Conservation (phyloP, 2,888 invertebrate species). For the Leptothorax acervorum region DNA sequence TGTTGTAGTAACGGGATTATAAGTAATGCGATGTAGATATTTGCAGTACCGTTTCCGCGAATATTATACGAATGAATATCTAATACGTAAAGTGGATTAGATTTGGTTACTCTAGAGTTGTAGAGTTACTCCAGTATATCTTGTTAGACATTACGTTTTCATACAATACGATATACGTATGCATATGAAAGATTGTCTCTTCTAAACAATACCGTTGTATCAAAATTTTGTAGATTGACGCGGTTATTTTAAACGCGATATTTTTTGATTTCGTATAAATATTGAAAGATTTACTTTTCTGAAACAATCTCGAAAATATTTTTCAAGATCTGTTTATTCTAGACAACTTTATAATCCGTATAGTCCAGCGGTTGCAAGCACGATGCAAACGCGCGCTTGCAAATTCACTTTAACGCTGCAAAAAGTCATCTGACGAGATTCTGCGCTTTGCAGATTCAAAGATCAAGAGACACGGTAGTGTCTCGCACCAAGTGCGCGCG, state of each 20-base stretch:
- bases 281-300: conserved; percentile 12
- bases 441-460: conserved; percentile 26
- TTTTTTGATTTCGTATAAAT: conserved; percentile 12
- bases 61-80: not conserved
- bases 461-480: no score
- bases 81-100: conserved; percentile 18
- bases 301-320: conserved; percentile 28
- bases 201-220: not conserved
- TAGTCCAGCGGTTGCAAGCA: not conserved
- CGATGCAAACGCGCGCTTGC: not conserved
- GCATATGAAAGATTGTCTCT: not conserved
- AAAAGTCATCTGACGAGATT: conserved; percentile 7
- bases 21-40: conserved; percentile 17
- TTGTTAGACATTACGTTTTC: not conserved
- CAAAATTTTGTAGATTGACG: conserved; percentile 17
- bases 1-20: conserved; percentile 31
- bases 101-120: not conserved
- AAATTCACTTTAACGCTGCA: conserved; percentile 29
- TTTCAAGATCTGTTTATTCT: conserved; percentile 7
- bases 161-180: not conserved
- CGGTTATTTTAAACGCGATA: not conserved
- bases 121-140: not conserved
- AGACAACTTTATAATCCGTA: conserved; percentile 1
- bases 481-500: no score
- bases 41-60: conserved; percentile 8